Evolutionary conservation across 2,888 invertebrate species (phyloP), one percentile per base, ranked within the genome.

Genomic region (Mycalesis mineus): DNA sequence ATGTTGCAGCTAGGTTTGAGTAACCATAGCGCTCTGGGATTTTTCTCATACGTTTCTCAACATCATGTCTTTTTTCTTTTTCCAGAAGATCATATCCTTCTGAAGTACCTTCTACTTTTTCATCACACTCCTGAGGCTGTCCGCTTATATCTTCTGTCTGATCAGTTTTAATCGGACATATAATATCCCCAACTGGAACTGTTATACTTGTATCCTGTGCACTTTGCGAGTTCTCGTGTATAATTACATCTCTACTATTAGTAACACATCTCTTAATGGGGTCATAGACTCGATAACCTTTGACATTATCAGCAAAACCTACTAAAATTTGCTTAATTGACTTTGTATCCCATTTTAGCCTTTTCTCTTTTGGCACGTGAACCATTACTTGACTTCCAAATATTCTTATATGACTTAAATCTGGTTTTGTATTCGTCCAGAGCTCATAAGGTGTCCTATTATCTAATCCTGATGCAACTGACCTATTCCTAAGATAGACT

Each of bases 321-420:
- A 45, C 44, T 1, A 57, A 13, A 2, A 51, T 45, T 6, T 9
- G 14, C n/a, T 55, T 1, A 6, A 40, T 31, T 9, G 55, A 36
- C 11, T 51, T 51, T 29, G 31, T 57, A 7, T 57, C 51, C 57
- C 57, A 58, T 31, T 63, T 63, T 1, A 28, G 7, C 9, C 58
- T 13, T 33, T 60, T 62, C 40, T 64, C 59, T 55, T 65, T 59
- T 13, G 62, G 49, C 0, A 65, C 49, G 48, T 65, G 60, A 0
- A 62, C 62, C 63, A 65, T 65, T 0, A 58, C 59, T 14, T 28
- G 22, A 33, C 33, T 6, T 5, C 33, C 33, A 33, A 33, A 33
- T 7, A 33, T 7, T 33, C 7, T 33, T 7, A 33, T 9, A 9
- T 33, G 2, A 7, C 8, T 9, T 2, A 33, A 1, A 9, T 33